Evolutionary conservation across 2,113 vertebrate species (phyloP).

Genomic region (Amphiprion percula): DNA sequence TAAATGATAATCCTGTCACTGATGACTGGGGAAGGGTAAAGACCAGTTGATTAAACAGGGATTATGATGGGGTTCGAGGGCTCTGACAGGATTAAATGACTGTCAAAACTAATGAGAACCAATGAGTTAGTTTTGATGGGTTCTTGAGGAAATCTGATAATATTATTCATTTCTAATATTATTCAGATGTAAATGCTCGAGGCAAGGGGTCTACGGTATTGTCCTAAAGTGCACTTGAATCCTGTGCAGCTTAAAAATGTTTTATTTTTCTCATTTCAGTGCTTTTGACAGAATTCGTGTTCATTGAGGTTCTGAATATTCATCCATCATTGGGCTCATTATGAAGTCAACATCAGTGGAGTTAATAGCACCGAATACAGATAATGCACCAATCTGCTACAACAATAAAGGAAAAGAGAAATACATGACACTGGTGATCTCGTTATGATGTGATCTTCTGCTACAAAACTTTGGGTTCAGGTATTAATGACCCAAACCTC

Average conservation of each 20-base stretch:
- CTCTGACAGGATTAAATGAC: constrained; percentile 65
- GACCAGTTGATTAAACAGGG: constrained; percentile 68
- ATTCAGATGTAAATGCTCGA: constrained; percentile 36
- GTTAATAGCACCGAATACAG: no score
- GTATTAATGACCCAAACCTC: no score
- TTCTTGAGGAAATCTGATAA: constrained; percentile 13
- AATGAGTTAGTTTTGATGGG: constrained; percentile 9
- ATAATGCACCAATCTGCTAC: no score
- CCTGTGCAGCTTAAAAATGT: neutral
- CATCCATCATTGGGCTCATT: neutral
- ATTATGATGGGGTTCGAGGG: constrained; percentile 52
- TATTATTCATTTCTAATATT: constrained; percentile 26
- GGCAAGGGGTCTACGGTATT: neutral
- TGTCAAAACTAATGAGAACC: constrained; percentile 67
- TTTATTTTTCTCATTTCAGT: no score
- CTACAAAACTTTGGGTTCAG: no score
- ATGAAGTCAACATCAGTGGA: no score
- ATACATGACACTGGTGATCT: no score
- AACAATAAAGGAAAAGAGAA: no score
- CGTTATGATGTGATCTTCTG: no score
- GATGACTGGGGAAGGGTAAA: constrained; percentile 66
- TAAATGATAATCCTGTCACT: constrained; percentile 72
- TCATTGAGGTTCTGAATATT: neutral
- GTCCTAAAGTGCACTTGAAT: neutral
- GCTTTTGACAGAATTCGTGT: no score